phyloP scores from a whole-genome alignment of 2,888 invertebrate genomes.

The Metacarcinus magister region DNA sequence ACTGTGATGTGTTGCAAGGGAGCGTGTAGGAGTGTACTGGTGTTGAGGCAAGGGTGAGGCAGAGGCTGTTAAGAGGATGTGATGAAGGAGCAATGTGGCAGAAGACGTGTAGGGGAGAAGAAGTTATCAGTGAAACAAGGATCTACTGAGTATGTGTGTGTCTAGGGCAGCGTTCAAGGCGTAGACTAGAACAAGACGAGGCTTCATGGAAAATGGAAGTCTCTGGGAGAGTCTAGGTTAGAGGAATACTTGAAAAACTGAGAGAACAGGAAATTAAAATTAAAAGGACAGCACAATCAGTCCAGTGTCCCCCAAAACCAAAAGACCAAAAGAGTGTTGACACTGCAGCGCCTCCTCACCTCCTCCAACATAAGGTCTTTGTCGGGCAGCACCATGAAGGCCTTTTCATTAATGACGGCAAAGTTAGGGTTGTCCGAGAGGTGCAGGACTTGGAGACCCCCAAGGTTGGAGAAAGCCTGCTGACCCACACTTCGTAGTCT shows the following conservation, averaged over 20 bases:
- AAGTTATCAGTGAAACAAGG: not conserved
- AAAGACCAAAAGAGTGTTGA: too few relatives aligned
- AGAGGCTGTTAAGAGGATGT: not conserved
- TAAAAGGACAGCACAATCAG: too few relatives aligned
- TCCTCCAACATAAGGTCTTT: constrained; percentile 52
- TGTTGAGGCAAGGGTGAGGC: not conserved
- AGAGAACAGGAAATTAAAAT: too few relatives aligned
- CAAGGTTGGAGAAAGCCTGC: constrained; percentile 60
- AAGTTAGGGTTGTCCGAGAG: constrained; percentile 64
- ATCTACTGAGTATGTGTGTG: not conserved
- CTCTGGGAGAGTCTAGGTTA: not conserved
- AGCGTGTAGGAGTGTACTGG: not conserved
- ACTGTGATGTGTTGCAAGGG: too few relatives aligned
- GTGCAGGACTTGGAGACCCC: constrained; percentile 28
- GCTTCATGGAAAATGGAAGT: not conserved
- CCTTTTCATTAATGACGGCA: constrained; percentile 52
- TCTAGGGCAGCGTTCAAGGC: not conserved
- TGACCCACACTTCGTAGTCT: constrained; percentile 62
- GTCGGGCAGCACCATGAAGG: constrained; percentile 52
- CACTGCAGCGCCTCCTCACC: constrained; percentile 28
- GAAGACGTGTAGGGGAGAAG: not conserved
- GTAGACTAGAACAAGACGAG: not conserved
- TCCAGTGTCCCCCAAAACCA: too few relatives aligned
- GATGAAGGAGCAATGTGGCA: not conserved
- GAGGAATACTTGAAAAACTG: too few relatives aligned